Evolutionary conservation across 23 tunicate species (phyloP), one percentile per base, ranked within the genome.

Genomic region (Botrylloides violaceus): DNA sequence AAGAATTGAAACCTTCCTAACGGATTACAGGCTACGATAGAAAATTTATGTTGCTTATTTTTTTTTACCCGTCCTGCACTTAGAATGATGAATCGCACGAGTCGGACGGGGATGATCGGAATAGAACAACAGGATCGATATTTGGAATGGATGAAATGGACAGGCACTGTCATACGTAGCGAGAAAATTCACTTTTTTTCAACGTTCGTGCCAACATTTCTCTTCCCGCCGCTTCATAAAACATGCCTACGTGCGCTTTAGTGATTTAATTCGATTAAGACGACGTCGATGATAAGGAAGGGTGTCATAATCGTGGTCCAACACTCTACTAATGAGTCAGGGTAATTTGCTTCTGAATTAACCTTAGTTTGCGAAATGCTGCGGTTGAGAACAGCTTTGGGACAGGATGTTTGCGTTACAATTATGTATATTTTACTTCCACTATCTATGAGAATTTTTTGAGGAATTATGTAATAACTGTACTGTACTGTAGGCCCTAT

Each of bases 231-330:
- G 53, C 12, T 43, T 15, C 53, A 43, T 43, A 43, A 43, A 43
- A 43, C 53, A 9, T 43, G 15, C 53, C 53, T 15, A 43, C 53
- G 53, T 43, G 15, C 53, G 53, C 15, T 9, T 15, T 15, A 7
- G 53, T 9, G 12, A 43, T 43, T 43, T 43, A 43, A 43, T 43
- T 43, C 15, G 53, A 43, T 43, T 43, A 43, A 15, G 53, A 43
- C 53, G 53, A 9, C 12, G 53, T 43, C 53, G 15, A 43, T 15
- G 53, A 43, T 43, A 43, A 43, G 53, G 15, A 43, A 43, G 53
- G 53, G 53, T 43, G 53, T 43, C 53, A 43, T 43, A 43, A 43
- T 43, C 53, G 53, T 15, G 53, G 53, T 43, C n/a, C n/a, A n/a
- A n/a, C n/a, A 15, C 53, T 43, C 53, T 43, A 15, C 9, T 43